Percentiles rank a stretch among this genome's conserved stretches.
Conservation (phyloP, 1,140 invertebrate genomes). For the Panagrolaimus sp. region DNA sequence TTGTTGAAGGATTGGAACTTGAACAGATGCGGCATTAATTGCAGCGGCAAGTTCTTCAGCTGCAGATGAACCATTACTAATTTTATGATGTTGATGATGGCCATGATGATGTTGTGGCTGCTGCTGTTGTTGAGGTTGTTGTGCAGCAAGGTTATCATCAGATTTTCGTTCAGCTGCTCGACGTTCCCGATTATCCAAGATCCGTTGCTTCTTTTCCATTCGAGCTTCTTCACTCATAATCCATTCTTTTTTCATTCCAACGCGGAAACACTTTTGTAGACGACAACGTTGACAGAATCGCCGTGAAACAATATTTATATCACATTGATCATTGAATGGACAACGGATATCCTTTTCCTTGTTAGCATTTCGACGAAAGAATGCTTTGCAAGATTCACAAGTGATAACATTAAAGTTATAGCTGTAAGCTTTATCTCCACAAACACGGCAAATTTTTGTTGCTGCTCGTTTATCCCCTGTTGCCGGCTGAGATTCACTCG, state of each 20-base stretch:
- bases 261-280: slow-evolving; percentile 79
- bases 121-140: slow-evolving; percentile 51
- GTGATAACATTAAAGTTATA: slow-evolving; percentile 88
- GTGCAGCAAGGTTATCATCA: too few relatives aligned
- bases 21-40: slow-evolving; percentile 31
- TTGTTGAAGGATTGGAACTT: slow-evolving; percentile 34
- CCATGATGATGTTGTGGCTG: background rate
- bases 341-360: slow-evolving; percentile 90
- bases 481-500: slow-evolving; percentile 20
- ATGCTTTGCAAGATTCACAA: slow-evolving; percentile 92
- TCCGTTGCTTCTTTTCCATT: slow-evolving; percentile 78
- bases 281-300: slow-evolving; percentile 93
- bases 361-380: slow-evolving; percentile 87
- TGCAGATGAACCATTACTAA: background rate
- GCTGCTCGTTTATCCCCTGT: slow-evolving; percentile 43
- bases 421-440: slow-evolving; percentile 80
- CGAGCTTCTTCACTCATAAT: slow-evolving; percentile 96
- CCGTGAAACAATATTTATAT: slow-evolving; percentile 81
- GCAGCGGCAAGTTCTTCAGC: slow-evolving; percentile 18
- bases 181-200: slow-evolving; percentile 76
- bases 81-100: background rate
- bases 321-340: slow-evolving; percentile 84
- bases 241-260: slow-evolving; percentile 77
- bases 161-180: slow-evolving; percentile 61
- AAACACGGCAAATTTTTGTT: slow-evolving; percentile 71